These are phyloP conservation scores for Hirudo medicinalis DNA, from an alignment of 1,140 invertebrate genomes.

Conservation along the genomic window DNA sequence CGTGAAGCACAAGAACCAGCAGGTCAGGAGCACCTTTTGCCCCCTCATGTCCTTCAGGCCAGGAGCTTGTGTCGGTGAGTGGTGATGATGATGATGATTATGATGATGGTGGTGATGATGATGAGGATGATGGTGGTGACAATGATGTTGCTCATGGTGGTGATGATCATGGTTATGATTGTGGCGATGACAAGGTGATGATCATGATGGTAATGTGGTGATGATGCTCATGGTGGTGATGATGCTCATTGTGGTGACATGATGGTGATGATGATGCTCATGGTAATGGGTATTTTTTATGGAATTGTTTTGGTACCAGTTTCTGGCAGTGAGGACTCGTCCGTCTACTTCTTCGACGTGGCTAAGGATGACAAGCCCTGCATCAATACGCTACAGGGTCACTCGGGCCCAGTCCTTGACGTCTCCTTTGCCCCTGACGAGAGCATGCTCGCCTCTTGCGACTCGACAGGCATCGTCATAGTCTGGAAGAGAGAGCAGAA, in stretches of 20 bases:
- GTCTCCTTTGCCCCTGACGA: slow-evolving; percentile 80
- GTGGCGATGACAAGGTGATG: slow-evolving; percentile 49
- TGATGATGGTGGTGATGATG: background rate
- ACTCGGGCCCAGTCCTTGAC: slow-evolving; percentile 64
- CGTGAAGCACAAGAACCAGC: slow-evolving; percentile 49
- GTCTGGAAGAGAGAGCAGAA: slow-evolving; percentile 56
- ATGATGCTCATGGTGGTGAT: slow-evolving; percentile 5
- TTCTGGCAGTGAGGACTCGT: slow-evolving; percentile 70
- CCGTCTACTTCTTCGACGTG: slow-evolving; percentile 69
- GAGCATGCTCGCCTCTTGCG: slow-evolving; percentile 67
- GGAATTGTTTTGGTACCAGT: slow-evolving; percentile 42
- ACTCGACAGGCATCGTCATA: slow-evolving; percentile 68
- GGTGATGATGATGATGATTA: background rate
- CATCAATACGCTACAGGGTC: slow-evolving; percentile 69
- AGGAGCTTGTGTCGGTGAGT: slow-evolving; percentile 59
- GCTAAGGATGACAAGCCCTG: slow-evolving; percentile 54
- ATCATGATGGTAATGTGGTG: background rate
- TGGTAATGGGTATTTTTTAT: background rate
- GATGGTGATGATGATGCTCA: background rate
- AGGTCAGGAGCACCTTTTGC: slow-evolving; percentile 65
- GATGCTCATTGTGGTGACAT: background rate
- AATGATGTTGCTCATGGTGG: background rate
- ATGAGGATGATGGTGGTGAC: slow-evolving; percentile 12
- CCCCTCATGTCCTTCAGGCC: slow-evolving; percentile 64
- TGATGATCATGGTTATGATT: slow-evolving; percentile 29